Percentiles rank a stretch among this genome's conserved stretches.
Evolutionary conservation across 1,140 invertebrate genomes (phyloP).

Genomic region (Drosophila obscura): DNA sequence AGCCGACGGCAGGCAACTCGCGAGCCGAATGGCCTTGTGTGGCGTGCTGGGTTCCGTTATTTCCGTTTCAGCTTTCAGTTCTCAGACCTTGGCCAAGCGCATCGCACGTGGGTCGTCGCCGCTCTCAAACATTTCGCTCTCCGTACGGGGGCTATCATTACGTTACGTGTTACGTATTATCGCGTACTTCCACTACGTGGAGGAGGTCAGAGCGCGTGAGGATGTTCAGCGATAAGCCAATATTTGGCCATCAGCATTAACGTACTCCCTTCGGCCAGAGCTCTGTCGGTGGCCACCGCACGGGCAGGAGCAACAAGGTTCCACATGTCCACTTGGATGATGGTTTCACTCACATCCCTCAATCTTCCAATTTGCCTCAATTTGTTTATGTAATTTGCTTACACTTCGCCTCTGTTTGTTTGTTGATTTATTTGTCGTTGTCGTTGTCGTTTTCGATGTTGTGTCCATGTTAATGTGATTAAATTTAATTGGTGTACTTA

Average conservation of each 20-base stretch:
- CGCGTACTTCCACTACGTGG: constrained; percentile 30
- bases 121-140: neutral
- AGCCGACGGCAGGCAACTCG: constrained; percentile 26
- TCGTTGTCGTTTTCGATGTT: constrained; percentile 52
- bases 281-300: neutral
- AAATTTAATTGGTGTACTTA: constrained; percentile 69
- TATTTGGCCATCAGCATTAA: constrained; percentile 68
- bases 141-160: constrained; percentile 30
- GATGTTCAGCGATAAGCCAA: constrained; percentile 53
- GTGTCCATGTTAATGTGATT: constrained; percentile 58
- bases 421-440: constrained; percentile 47
- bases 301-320: constrained; percentile 29
- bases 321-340: neutral
- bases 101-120: constrained; percentile 57
- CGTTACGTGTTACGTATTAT: constrained; percentile 58
- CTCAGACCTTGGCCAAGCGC: constrained; percentile 78
- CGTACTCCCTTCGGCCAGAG: constrained; percentile 17
- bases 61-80: constrained; percentile 77
- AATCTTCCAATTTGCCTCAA: constrained; percentile 36
- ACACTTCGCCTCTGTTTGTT: constrained; percentile 48
- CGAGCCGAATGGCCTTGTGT: constrained; percentile 52
- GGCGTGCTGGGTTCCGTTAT: constrained; percentile 13
- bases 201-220: constrained; percentile 4
- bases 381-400: constrained; percentile 82
- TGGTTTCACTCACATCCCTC: constrained; percentile 6